Evolutionary conservation across 1,140 invertebrate species (phyloP).

Genomic region (Drosophila willistoni): DNA sequence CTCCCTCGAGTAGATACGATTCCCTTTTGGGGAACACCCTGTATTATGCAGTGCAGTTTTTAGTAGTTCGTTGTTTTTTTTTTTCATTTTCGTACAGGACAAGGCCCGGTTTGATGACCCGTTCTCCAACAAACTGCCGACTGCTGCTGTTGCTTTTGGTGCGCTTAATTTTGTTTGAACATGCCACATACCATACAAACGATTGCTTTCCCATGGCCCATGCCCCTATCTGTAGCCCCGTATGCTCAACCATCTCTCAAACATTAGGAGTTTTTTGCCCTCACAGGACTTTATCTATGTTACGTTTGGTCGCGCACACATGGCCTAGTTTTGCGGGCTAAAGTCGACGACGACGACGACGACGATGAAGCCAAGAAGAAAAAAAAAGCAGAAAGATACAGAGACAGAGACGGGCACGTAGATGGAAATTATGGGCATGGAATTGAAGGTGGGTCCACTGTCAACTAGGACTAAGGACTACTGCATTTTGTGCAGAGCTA

Average conservation of each 20-base stretch:
- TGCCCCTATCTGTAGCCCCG: not conserved
- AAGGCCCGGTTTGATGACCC: constrained; percentile 71
- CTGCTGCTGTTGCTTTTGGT: constrained; percentile 34
- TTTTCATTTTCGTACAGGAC: not conserved
- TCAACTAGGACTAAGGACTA: constrained; percentile 8
- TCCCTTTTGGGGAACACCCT: constrained; percentile 41
- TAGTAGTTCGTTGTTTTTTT: constrained; percentile 18
- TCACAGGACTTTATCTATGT: constrained; percentile 62
- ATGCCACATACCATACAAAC: constrained; percentile 35
- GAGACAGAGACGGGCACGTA: not conserved
- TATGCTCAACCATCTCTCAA: not conserved
- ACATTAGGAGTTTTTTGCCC: constrained; percentile 72
- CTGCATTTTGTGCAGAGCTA: constrained; percentile 8
- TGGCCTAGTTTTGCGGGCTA: constrained; percentile 30
- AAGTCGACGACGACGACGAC: not conserved
- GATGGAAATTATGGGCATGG: not conserved
- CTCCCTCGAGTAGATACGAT: not conserved
- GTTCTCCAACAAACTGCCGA: constrained; percentile 39
- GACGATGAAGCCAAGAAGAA: not conserved
- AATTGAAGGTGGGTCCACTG: constrained; percentile 27
- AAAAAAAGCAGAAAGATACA: not conserved
- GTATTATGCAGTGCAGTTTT: constrained; percentile 45
- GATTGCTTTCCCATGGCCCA: not conserved
- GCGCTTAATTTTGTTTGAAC: constrained; percentile 74
- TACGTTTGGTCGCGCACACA: constrained; percentile 49